Percentiles rank a stretch among this genome's conserved stretches.
These are phyloP conservation scores for Stenurella melanura DNA, from an alignment of 2,888 invertebrate genomes.

Conservation along the genomic window DNA sequence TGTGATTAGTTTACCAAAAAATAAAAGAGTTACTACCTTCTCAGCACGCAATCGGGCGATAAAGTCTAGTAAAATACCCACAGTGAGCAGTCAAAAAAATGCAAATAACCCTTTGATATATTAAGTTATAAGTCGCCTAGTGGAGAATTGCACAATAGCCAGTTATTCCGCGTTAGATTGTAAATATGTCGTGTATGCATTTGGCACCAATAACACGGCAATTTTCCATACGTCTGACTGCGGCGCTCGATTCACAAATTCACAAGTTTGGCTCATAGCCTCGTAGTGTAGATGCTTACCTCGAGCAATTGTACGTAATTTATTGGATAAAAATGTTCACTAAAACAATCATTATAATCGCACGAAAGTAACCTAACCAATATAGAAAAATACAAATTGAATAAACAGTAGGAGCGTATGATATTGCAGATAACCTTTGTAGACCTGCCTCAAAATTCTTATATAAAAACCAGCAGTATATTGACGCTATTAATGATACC, in stretches of 20 bases:
- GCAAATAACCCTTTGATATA: conserved; percentile 38
- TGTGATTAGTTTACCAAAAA: conserved; percentile 1
- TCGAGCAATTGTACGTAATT: neutral
- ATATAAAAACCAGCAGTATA: too few relatives aligned
- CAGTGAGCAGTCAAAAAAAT: conserved; percentile 12
- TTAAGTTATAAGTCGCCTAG: conserved; percentile 37
- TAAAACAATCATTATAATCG: too few relatives aligned
- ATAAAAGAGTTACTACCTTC: neutral
- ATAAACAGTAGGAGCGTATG: too few relatives aligned
- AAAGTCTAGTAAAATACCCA: neutral
- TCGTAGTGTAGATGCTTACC: conserved; percentile 9
- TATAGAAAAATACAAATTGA: too few relatives aligned
- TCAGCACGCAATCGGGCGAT: conserved; percentile 14
- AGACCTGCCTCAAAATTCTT: too few relatives aligned
- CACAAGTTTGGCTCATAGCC: conserved; percentile 56
- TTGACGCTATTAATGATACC: too few relatives aligned
- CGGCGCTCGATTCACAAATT: conserved; percentile 59
- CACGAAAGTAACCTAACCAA: too few relatives aligned
- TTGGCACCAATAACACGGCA: conserved; percentile 59
- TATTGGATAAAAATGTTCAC: neutral
- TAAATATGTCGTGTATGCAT: conserved; percentile 55
- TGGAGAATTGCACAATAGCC: conserved; percentile 40
- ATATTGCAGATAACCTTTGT: too few relatives aligned
- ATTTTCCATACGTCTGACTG: conserved; percentile 61
- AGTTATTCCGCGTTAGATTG: conserved; percentile 46